These are phyloP conservation scores for Acipenser oxyrinchus DNA, from an alignment of 2,797 vertebrate species.

Conservation along the genomic window DNA sequence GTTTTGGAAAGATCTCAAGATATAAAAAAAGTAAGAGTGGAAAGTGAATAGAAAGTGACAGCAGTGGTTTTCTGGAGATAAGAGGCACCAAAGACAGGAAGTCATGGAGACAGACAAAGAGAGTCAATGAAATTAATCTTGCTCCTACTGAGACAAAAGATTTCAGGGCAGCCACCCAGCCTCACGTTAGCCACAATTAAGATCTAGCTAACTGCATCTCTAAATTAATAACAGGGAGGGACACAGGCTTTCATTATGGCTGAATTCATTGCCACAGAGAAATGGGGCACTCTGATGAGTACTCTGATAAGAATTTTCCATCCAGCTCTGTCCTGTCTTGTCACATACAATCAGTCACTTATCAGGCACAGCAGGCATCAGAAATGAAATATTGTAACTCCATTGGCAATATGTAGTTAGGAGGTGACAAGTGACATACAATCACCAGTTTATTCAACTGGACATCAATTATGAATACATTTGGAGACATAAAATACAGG, in stretches of 20 bases:
- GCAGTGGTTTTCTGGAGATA: slow-evolving; percentile 45
- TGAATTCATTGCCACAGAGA: slow-evolving; percentile 17
- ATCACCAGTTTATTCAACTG: neutral
- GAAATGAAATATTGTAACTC: slow-evolving; percentile 20
- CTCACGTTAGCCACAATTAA: slow-evolving; percentile 30
- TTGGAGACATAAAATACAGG: too few species aligned
- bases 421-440: neutral
- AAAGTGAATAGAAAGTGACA: slow-evolving; percentile 47
- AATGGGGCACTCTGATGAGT: neutral
- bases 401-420: neutral
- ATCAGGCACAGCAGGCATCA: slow-evolving; percentile 12
- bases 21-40: neutral
- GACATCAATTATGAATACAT: too few species aligned
- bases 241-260: slow-evolving; percentile 12
- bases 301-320: slow-evolving; percentile 11
- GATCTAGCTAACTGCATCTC: slow-evolving; percentile 25
- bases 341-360: slow-evolving; percentile 16
- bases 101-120: slow-evolving; percentile 50
- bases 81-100: slow-evolving; percentile 47
- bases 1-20: neutral
- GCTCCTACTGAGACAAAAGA: slow-evolving; percentile 43
- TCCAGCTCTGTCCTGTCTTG: slow-evolving; percentile 6
- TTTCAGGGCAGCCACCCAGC: slow-evolving; percentile 31
- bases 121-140: slow-evolving; percentile 54
- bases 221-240: slow-evolving; percentile 26